These are phyloP conservation scores for Sinocyclocheilus anshuiensis DNA, from an alignment of 2,113 vertebrate genomes.

Conservation along the genomic window DNA sequence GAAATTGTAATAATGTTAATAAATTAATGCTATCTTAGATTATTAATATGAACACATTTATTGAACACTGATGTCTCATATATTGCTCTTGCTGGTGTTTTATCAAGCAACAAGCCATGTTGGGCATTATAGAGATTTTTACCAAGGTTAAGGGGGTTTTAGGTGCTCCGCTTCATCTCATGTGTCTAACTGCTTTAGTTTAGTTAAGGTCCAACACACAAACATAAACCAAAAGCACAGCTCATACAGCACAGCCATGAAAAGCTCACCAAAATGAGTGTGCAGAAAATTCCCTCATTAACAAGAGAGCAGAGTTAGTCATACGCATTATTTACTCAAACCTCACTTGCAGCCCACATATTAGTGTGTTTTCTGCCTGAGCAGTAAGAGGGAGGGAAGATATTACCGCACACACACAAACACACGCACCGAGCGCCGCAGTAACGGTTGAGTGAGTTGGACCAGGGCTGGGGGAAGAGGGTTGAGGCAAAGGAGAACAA, in stretches of 20 bases:
- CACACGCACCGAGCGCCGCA: slow-evolving; percentile 45
- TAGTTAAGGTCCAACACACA: slow-evolving; percentile 27
- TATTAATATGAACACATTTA: not conserved
- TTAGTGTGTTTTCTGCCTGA: slow-evolving; percentile 48
- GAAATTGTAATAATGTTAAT: not conserved
- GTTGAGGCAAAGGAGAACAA: slow-evolving; percentile 72
- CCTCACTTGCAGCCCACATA: slow-evolving; percentile 41
- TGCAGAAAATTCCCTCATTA: slow-evolving; percentile 52
- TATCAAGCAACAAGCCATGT: not conserved
- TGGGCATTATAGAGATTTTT: not conserved
- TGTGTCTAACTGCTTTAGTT: not conserved
- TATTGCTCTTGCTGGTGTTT: not conserved
- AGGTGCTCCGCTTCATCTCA: not conserved
- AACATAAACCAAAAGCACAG: slow-evolving; percentile 40
- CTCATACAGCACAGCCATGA: slow-evolving; percentile 48
- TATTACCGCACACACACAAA: slow-evolving; percentile 44
- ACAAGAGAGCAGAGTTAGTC: slow-evolving; percentile 49
- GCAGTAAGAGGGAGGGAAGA: slow-evolving; percentile 48
- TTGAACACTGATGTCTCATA: not conserved
- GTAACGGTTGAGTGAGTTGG: slow-evolving; percentile 80
- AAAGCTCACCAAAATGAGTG: slow-evolving; percentile 18
- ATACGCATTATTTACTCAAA: slow-evolving; percentile 52
- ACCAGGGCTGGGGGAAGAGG: slow-evolving; percentile 68
- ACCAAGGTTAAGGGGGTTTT: not conserved
- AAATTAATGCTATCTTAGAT: not conserved